phyloP scores from a whole-genome alignment of 1,140 invertebrate species.

The Chrysomallon squamiferum region DNA sequence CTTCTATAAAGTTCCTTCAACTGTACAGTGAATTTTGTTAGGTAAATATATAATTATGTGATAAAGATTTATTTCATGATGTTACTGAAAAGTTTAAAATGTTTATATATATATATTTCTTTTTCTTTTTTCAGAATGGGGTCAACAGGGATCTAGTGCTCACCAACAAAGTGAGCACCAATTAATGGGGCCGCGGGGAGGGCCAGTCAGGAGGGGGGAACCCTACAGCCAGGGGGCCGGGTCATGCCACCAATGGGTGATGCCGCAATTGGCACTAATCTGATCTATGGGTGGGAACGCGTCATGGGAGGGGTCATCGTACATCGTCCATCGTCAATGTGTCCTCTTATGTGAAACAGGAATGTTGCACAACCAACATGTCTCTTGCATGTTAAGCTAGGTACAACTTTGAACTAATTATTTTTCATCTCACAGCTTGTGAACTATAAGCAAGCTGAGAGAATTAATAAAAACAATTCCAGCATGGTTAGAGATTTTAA shows the following conservation, averaged over 20 bases:
- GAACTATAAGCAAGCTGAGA: background rate
- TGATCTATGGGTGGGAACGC: constrained; percentile 40
- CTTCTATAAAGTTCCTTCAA: too few relatives aligned
- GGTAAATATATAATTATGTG: too few relatives aligned
- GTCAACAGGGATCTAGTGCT: constrained; percentile 30
- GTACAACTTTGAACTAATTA: constrained; percentile 10
- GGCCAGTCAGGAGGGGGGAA: constrained; percentile 39
- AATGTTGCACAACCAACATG: constrained; percentile 10
- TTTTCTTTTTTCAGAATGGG: constrained; percentile 32
- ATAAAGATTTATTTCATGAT: too few relatives aligned
- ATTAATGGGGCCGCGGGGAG: constrained; percentile 35
- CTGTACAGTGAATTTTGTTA: too few relatives aligned
- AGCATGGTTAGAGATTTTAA: background rate
- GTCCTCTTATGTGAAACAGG: constrained; percentile 5
- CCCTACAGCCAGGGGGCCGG: constrained; percentile 33
- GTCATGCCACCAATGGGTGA: constrained; percentile 2
- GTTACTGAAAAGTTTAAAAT: too few relatives aligned
- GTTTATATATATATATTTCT: background rate
- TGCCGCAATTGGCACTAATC: constrained; percentile 13
- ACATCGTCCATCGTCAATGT: constrained; percentile 7
- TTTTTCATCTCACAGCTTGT: constrained; percentile 4
- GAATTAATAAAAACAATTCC: background rate
- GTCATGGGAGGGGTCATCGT: constrained; percentile 40
- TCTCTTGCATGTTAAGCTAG: constrained; percentile 8
- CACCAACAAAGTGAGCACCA: constrained; percentile 16